Conservation (phyloP, 1,140 invertebrate genomes). For the Saccostrea cuccullata region DNA sequence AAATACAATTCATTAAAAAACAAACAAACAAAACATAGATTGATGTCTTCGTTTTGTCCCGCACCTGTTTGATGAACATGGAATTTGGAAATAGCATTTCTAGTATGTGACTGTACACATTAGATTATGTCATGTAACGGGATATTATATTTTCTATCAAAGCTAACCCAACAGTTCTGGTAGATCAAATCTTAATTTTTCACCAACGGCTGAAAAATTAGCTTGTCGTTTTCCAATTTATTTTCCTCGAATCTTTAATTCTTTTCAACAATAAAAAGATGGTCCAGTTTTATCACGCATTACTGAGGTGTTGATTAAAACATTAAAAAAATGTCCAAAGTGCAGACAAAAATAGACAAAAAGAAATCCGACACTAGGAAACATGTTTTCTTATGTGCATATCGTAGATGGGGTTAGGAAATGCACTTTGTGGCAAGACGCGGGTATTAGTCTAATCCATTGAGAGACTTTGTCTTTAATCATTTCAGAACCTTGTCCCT, state of each 20-base stretch:
- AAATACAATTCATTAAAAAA: too few species aligned
- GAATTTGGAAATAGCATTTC: background rate
- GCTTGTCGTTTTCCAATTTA: constrained; percentile 13
- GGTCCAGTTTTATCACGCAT: constrained; percentile 13
- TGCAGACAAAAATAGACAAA: constrained; percentile 16
- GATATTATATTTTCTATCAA: constrained; percentile 17
- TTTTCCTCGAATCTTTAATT: constrained; percentile 21
- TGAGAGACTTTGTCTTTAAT: constrained; percentile 36
- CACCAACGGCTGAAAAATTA: constrained; percentile 29
- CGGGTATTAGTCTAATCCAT: constrained; percentile 29
- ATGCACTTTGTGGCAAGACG: constrained; percentile 16
- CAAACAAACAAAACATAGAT: too few species aligned
- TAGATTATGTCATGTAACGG: constrained; percentile 6
- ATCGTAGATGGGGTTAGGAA: background rate
- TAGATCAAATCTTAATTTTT: constrained; percentile 30
- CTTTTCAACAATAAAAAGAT: background rate
- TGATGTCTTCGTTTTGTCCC: background rate
- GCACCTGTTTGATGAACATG: background rate
- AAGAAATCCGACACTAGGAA: background rate
- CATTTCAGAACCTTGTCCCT: constrained; percentile 31
- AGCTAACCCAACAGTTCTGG: constrained; percentile 23
- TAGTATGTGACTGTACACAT: background rate
- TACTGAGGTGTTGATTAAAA: constrained; percentile 31
- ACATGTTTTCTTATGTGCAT: background rate
- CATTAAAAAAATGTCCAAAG: constrained; percentile 14